Evolutionary conservation across 1,140 invertebrate species (phyloP).

Genomic region (Drosophila ambigua): DNA sequence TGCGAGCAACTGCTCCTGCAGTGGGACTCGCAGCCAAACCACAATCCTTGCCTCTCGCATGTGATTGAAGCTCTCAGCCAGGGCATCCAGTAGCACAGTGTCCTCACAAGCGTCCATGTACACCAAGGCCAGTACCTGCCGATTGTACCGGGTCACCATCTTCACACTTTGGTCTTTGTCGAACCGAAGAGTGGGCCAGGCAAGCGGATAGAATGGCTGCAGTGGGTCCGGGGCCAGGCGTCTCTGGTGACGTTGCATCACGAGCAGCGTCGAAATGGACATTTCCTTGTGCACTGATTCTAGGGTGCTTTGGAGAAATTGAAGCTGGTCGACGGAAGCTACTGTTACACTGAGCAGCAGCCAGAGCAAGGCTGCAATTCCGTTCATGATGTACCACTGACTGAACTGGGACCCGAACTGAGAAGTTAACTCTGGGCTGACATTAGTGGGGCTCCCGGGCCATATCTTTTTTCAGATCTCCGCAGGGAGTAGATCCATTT

Average conservation of each 20-base stretch:
- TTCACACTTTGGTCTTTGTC: slow-evolving; percentile 21
- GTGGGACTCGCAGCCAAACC: slow-evolving; percentile 18
- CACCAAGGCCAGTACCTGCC: slow-evolving; percentile 26
- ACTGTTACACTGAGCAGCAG: slow-evolving; percentile 2
- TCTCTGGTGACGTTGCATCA: slow-evolving; percentile 36
- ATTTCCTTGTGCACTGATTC: slow-evolving; percentile 29
- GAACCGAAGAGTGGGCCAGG: slow-evolving; percentile 45
- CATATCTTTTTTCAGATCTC: slow-evolving; percentile 31
- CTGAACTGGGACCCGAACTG: slow-evolving; percentile 12
- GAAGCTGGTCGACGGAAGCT: not conserved
- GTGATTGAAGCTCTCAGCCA: slow-evolving; percentile 34
- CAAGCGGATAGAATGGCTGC: slow-evolving; percentile 3
- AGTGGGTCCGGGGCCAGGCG: slow-evolving; percentile 4
- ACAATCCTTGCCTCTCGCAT: slow-evolving; percentile 46
- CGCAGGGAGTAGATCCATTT: not conserved
- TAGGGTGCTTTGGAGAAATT: slow-evolving; percentile 29
- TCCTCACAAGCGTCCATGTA: slow-evolving; percentile 22
- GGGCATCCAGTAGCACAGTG: slow-evolving; percentile 2
- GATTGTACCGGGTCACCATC: slow-evolving; percentile 1
- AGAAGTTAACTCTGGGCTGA: too few species aligned
- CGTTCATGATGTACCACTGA: slow-evolving; percentile 7
- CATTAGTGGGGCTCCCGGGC: not conserved
- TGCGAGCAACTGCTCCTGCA: not conserved
- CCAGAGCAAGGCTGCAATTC: not conserved
- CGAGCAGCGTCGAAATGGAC: slow-evolving; percentile 14